Percentiles rank a stretch among this genome's conserved stretches.
Evolutionary conservation across 1,140 invertebrate species (phyloP).

Genomic region (Rhopalosiphum maidis): DNA sequence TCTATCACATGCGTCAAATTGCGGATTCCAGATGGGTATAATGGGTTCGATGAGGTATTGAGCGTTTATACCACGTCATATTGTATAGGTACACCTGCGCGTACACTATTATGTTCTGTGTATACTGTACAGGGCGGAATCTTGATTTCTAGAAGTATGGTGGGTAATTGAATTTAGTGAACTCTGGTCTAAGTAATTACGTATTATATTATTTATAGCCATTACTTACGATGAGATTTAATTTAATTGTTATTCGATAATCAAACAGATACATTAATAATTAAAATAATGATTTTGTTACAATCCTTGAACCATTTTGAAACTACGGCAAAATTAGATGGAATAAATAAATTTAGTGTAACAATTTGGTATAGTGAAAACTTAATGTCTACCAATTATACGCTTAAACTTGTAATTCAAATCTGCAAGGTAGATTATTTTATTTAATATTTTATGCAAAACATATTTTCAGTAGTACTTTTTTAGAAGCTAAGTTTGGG

Average conservation of each 20-base stretch:
- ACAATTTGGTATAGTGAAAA: not conserved
- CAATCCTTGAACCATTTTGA: not conserved
- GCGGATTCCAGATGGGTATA: not conserved
- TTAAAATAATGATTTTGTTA: not conserved
- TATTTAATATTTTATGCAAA: not conserved
- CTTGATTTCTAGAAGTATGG: not conserved
- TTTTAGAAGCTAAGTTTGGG: not conserved
- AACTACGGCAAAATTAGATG: not conserved
- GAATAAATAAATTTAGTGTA: not conserved
- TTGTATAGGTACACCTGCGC: not conserved
- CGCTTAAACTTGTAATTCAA: no score
- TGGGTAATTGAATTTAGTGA: not conserved
- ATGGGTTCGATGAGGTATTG: not conserved
- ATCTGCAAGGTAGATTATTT: not conserved
- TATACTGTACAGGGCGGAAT: not conserved
- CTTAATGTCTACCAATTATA: no score
- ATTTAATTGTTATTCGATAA: not conserved
- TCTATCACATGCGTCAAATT: no score
- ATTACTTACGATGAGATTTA: not conserved
- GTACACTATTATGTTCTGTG: not conserved
- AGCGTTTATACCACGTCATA: not conserved
- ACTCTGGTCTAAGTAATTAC: no score
- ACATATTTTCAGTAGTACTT: not conserved
- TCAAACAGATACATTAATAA: not conserved
- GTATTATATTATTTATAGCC: no score